Evolutionary conservation across 2,797 vertebrate genomes (phyloP).

Genomic region (Nyctalus aviator): DNA sequence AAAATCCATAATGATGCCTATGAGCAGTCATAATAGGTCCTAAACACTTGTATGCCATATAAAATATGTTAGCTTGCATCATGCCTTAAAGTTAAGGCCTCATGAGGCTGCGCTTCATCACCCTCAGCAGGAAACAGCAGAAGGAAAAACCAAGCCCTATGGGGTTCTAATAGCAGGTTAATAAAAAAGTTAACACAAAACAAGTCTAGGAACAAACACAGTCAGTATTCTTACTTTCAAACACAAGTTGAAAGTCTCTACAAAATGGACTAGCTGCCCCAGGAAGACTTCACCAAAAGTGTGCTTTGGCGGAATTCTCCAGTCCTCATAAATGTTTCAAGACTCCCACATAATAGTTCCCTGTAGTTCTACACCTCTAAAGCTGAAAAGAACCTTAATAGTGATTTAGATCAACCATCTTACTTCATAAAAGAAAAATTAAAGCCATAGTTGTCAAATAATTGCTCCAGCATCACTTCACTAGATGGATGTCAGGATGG

Average conservation of each 20-base stretch:
- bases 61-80: background rate
- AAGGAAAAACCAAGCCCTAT: background rate
- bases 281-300: background rate
- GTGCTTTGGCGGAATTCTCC: background rate
- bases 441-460: slow-evolving; percentile 39
- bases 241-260: background rate
- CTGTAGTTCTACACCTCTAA: background rate
- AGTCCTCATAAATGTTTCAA: background rate
- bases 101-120: background rate
- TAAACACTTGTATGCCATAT: background rate
- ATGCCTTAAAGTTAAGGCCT: background rate
- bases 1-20: background rate
- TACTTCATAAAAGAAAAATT: slow-evolving; percentile 40
- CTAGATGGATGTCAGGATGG: slow-evolving; percentile 51
- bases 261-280: background rate
- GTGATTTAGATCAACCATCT: background rate
- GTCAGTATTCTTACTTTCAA: background rate
- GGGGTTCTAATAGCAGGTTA: background rate
- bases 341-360: background rate
- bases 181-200: background rate
- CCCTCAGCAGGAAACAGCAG: background rate
- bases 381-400: background rate
- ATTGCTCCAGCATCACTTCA: background rate
- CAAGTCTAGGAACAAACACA: background rate
- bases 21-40: background rate